Percentiles rank a stretch among this genome's conserved stretches.
Conservation (phyloP, 2,113 vertebrate genomes). For the Oreochromis spilurus region DNA sequence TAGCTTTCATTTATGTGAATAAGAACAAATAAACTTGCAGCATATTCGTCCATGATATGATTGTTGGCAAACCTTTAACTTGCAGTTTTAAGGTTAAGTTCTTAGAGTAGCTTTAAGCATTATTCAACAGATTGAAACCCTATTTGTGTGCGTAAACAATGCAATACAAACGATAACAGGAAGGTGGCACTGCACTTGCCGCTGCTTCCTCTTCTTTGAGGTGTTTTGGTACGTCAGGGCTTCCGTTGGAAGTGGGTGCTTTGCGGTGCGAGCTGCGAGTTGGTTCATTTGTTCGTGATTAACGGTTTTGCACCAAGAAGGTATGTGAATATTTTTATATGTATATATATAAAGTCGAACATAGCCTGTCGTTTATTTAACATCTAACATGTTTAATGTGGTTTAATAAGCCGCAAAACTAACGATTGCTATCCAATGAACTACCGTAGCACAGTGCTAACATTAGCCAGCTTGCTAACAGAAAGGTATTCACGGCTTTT, state of each 20-base stretch:
- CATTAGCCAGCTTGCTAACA: background rate
- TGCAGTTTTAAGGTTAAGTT: background rate
- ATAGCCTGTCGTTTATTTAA: background rate
- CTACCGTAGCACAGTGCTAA: constrained; percentile 4
- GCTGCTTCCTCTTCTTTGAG: background rate
- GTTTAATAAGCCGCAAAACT: background rate
- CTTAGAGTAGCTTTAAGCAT: background rate
- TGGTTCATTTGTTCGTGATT: background rate
- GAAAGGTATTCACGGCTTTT: background rate
- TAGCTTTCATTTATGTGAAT: background rate
- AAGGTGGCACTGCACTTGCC: background rate
- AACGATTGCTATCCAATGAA: background rate
- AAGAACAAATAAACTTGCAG: background rate
- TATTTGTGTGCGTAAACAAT: background rate
- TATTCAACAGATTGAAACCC: background rate
- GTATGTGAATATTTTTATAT: background rate
- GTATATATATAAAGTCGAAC: background rate
- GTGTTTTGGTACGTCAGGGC: background rate
- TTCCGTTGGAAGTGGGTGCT: constrained; percentile 24
- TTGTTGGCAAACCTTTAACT: background rate
- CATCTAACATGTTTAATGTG: background rate
- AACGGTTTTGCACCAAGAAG: background rate
- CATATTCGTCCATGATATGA: background rate
- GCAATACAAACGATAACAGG: background rate
- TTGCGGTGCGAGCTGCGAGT: background rate